Conservation (phyloP, 23 tunicate species). For the Diplosoma virens region DNA sequence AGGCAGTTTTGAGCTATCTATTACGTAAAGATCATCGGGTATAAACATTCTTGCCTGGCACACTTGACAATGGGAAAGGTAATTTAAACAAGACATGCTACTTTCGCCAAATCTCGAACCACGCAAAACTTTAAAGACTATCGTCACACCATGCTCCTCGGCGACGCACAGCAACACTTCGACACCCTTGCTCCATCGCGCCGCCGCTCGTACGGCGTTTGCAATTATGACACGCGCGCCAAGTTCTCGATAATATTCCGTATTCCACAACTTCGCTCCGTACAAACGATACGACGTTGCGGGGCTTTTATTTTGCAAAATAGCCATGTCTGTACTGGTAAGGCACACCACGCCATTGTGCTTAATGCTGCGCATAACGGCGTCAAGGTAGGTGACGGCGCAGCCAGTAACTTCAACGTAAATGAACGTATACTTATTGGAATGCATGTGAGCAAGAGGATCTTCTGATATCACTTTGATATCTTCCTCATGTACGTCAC, state of each 20-base stretch:
- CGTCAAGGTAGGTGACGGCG: slow-evolving; percentile 55
- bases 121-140: slow-evolving; percentile 49
- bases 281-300: slow-evolving; percentile 51
- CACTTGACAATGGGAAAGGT: slow-evolving; percentile 60
- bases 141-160: slow-evolving; percentile 32
- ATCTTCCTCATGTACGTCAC: not conserved
- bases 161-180: slow-evolving; percentile 46
- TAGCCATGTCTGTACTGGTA: slow-evolving; percentile 54
- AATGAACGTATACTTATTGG: slow-evolving; percentile 44
- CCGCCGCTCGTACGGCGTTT: slow-evolving; percentile 65
- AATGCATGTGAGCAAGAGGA: slow-evolving; percentile 62
- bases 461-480: slow-evolving; percentile 37
- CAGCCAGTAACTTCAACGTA: slow-evolving; percentile 57
- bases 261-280: slow-evolving; percentile 53
- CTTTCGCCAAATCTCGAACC: slow-evolving; percentile 58
- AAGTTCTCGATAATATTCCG: slow-evolving; percentile 61
- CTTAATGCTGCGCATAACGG: slow-evolving; percentile 49
- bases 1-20: not conserved
- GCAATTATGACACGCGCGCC: slow-evolving; percentile 54
- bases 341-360: slow-evolving; percentile 63
- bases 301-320: slow-evolving; percentile 63
- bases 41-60: slow-evolving; percentile 57
- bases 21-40: slow-evolving; percentile 1
- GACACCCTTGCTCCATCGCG: slow-evolving; percentile 68
- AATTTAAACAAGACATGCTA: slow-evolving; percentile 8